Percentiles rank a stretch among this genome's conserved stretches.
Evolutionary conservation across 2,888 invertebrate genomes (phyloP).

Genomic region (Eupithecia vulgata): DNA sequence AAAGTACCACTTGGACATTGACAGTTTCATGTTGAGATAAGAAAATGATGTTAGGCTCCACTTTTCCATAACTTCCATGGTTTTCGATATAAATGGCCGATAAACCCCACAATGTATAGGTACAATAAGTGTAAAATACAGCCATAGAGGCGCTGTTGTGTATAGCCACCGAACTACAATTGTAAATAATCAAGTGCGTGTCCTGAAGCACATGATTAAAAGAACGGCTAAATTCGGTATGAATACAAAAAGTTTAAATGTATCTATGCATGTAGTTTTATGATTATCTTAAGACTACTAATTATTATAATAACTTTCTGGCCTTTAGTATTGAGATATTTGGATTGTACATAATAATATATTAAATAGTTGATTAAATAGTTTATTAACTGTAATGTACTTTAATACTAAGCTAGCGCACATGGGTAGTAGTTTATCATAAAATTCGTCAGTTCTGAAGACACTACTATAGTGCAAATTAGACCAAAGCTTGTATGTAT

Average conservation of each 20-base stretch:
- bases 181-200: conserved; percentile 18
- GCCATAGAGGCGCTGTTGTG: conserved; percentile 33
- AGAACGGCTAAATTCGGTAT: conserved; percentile 54
- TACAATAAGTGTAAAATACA: conserved; percentile 48
- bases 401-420: conserved; percentile 30
- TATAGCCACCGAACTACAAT: conserved; percentile 27
- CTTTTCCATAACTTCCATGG: not conserved
- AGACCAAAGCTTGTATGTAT: not conserved
- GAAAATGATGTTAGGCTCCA: not conserved
- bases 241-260: conserved; percentile 53
- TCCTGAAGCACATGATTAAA: conserved; percentile 15
- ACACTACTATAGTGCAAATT: not conserved
- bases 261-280: conserved; percentile 43
- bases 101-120: conserved; percentile 28
- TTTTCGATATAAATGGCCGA: not conserved
- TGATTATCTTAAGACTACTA: conserved; percentile 28
- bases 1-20: not conserved
- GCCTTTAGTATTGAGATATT: conserved; percentile 61
- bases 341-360: conserved; percentile 49
- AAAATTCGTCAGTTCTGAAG: not conserved
- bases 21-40: not conserved
- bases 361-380: conserved; percentile 37
- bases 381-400: conserved; percentile 35
- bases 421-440: conserved; percentile 5
- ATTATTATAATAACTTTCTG: conserved; percentile 58